phyloP scores from a whole-genome alignment of 2,888 invertebrate species.

The Hoplodrina blanda region DNA sequence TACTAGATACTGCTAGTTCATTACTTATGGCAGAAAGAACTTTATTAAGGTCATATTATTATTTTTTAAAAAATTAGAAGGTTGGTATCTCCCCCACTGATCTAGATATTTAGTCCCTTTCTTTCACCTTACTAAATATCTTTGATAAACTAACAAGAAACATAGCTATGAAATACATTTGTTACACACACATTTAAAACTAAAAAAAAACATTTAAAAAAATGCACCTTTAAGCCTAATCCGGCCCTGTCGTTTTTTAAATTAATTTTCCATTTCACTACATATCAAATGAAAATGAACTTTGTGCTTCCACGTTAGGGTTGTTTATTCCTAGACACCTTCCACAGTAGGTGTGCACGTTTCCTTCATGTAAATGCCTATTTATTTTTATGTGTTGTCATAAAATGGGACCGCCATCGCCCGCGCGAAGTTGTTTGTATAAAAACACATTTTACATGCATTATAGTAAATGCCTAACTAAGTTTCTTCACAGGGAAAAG shows the following conservation, averaged over 20 bases:
- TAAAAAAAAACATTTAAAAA: background rate
- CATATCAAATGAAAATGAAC: conserved; percentile 31
- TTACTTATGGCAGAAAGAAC: too few relatives aligned
- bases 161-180: background rate
- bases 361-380: conserved; percentile 54
- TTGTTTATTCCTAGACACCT: conserved; percentile 23
- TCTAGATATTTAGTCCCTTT: too few relatives aligned
- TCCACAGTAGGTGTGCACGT: conserved; percentile 37
- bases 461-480: conserved; percentile 57
- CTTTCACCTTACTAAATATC: background rate
- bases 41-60: too few relatives aligned
- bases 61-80: too few relatives aligned
- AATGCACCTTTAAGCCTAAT: conserved; percentile 12
- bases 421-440: conserved; percentile 59
- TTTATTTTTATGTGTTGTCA: conserved; percentile 59
- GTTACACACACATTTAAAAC: background rate
- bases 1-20: too few relatives aligned
- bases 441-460: conserved; percentile 60
- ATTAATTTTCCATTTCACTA: conserved; percentile 50
- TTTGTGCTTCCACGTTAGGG: conserved; percentile 5
- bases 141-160: background rate
- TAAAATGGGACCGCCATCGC: conserved; percentile 49
- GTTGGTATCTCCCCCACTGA: too few relatives aligned
- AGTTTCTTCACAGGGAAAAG: conserved; percentile 27
- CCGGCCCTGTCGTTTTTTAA: conserved; percentile 49